Percentiles rank a stretch among this genome's conserved stretches.
phyloP scores from a whole-genome alignment of 2,888 invertebrate genomes.

The Drosophila vallismaia region DNA sequence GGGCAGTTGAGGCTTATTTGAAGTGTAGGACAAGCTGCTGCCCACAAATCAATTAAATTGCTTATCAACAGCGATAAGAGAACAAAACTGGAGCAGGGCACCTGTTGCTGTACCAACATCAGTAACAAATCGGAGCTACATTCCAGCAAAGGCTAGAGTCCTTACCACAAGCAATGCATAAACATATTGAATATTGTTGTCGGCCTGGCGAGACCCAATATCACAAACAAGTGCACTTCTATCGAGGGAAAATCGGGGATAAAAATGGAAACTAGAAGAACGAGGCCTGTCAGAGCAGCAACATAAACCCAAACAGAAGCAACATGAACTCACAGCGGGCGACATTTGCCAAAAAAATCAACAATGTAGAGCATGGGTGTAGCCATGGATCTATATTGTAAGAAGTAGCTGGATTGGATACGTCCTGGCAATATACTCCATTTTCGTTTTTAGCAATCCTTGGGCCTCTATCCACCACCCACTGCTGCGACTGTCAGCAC shows the following conservation, averaged over 20 bases:
- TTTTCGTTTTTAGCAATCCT: neutral
- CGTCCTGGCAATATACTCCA: too few relatives aligned
- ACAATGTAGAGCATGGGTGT: neutral
- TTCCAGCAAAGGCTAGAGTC: constrained; percentile 54
- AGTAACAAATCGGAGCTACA: constrained; percentile 64
- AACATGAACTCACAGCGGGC: constrained; percentile 52
- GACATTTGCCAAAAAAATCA: constrained; percentile 49
- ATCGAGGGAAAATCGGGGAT: neutral
- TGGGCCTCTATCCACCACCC: constrained; percentile 11
- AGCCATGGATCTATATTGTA: too few relatives aligned
- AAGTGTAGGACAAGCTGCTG: constrained; percentile 76
- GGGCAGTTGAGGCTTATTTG: constrained; percentile 37
- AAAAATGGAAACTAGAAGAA: too few relatives aligned
- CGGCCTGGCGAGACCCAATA: neutral
- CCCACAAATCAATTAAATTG: constrained; percentile 76
- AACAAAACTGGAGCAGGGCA: constrained; percentile 50
- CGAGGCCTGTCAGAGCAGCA: too few relatives aligned
- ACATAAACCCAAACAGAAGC: constrained; percentile 43
- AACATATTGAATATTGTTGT: constrained; percentile 64
- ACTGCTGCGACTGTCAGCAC: constrained; percentile 28
- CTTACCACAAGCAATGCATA: constrained; percentile 68
- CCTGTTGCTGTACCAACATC: neutral
- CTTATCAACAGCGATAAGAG: constrained; percentile 64
- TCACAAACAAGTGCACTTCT: constrained; percentile 24
- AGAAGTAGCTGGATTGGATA: too few relatives aligned